Evolutionary conservation across 2,113 vertebrate species (phyloP).

Genomic region (Manacus vitellinus): DNA sequence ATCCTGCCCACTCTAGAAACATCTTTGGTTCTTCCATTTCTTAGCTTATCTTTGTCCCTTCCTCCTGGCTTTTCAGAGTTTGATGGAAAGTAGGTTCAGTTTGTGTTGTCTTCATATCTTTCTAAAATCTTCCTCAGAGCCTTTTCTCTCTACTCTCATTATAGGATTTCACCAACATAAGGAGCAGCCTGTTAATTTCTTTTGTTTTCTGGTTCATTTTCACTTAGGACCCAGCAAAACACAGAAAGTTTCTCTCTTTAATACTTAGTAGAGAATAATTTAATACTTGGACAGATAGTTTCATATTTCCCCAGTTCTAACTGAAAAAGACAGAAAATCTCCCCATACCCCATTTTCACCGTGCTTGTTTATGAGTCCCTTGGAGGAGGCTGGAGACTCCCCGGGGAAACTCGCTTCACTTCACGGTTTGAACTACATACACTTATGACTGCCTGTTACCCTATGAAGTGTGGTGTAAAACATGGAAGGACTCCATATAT

Average conservation of each 20-base stretch:
- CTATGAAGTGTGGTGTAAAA: slow-evolving; percentile 28
- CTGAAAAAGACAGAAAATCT: background rate
- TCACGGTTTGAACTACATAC: slow-evolving; percentile 10
- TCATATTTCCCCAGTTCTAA: background rate
- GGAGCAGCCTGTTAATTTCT: background rate
- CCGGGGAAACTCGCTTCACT: slow-evolving; percentile 26
- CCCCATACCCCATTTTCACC: background rate
- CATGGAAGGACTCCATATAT: slow-evolving; percentile 14
- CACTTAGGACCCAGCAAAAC: background rate
- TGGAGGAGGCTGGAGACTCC: slow-evolving; percentile 1
- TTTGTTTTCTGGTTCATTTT: background rate
- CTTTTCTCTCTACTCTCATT: background rate
- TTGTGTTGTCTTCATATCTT: background rate
- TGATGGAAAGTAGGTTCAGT: background rate
- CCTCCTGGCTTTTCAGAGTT: background rate
- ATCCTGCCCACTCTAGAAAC: rapidly evolving
- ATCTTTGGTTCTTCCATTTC: background rate
- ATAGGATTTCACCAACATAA: background rate
- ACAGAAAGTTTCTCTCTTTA: background rate
- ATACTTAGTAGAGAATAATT: background rate
- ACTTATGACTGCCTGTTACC: slow-evolving; percentile 38
- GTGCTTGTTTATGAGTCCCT: slow-evolving; percentile 13
- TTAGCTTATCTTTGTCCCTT: background rate
- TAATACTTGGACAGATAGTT: background rate
- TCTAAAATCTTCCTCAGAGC: background rate